Conservation (phyloP, 1,140 invertebrate species). For the Meloidogyne floridensis region DNA sequence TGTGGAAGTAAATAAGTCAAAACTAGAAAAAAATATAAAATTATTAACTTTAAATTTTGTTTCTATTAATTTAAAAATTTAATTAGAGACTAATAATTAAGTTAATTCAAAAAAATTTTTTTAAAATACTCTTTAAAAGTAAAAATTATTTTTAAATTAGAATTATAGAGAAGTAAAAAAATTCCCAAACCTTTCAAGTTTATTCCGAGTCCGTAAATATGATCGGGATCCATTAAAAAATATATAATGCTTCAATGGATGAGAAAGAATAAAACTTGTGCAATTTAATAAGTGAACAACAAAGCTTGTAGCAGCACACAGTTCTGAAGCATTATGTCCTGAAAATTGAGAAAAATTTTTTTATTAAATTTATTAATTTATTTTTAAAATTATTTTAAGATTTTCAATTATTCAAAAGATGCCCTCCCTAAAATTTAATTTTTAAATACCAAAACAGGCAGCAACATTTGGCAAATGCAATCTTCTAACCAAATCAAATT, state of each 20-base stretch:
- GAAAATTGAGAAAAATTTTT: not conserved
- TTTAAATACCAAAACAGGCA: constrained; percentile 17
- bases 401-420: too few species aligned
- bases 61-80: too few species aligned
- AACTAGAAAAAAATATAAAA: constrained; percentile 15
- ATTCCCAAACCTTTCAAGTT: constrained; percentile 31
- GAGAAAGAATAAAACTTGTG: constrained; percentile 37
- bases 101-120: constrained; percentile 11
- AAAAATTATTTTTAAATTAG: too few species aligned
- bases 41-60: not conserved
- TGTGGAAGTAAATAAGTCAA: constrained; percentile 26
- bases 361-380: not conserved
- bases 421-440: not conserved
- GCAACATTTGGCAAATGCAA: constrained; percentile 37
- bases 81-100: too few species aligned
- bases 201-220: constrained; percentile 21
- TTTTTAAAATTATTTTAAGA: too few species aligned
- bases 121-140: too few species aligned
- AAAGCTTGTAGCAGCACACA: constrained; percentile 48
- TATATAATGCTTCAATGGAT: constrained; percentile 39
- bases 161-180: not conserved
- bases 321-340: constrained; percentile 51
- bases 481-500: constrained; percentile 35
- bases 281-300: constrained; percentile 44
- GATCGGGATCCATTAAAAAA: constrained; percentile 43